Evolutionary conservation across 2,888 invertebrate species (phyloP), one percentile per base, ranked within the genome.

Genomic region (Drosophila neotestacea): DNA sequence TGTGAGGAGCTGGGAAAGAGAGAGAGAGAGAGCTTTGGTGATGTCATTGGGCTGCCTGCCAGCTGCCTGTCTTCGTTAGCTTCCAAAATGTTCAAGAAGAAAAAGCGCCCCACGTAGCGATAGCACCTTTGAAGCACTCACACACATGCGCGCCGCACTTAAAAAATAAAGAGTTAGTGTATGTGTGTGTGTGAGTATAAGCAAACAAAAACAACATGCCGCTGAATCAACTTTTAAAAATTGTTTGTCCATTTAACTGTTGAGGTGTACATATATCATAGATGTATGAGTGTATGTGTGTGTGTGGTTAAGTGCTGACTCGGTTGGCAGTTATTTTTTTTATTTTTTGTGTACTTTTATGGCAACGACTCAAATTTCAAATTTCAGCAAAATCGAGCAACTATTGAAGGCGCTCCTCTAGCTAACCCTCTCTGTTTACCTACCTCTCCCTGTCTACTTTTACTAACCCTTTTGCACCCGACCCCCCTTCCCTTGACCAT

Each of bases 181-280:
- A 44, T 58, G 46, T 62, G 34, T 39, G n/a, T 11, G 27, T 61
- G 41, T 58, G 38, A 58, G 63, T 59, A 55, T 78, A 68, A 78
- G 81, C 86, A 85, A 85, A 85, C 81, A 87, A 77, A 74, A 81
- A 81, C 76, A 78, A 76, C 66, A 76, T 68, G 73, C 76, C 76
- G 78, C 73, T 76, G 67, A 80, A 78, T 80, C 81, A 80, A 80
- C 80, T 80, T 81, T 77, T 67, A 52, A 85, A 77, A 70, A 76
- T 64, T 75, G 77, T 77, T 82, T 82, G 77, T 73, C 70, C 73
- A 77, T 71, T 66, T 76, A 67, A 67, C 55, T 63, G 60, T 63
- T 55, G 61, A 67, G 60, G 47, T 66, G 50, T 46, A 38, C 36
- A 38, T 59, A 36, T 65, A 16, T 38, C 42, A 39, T 16, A 16